phyloP scores from a whole-genome alignment of 2,888 invertebrate species.

The Tachystola acroxantha region DNA sequence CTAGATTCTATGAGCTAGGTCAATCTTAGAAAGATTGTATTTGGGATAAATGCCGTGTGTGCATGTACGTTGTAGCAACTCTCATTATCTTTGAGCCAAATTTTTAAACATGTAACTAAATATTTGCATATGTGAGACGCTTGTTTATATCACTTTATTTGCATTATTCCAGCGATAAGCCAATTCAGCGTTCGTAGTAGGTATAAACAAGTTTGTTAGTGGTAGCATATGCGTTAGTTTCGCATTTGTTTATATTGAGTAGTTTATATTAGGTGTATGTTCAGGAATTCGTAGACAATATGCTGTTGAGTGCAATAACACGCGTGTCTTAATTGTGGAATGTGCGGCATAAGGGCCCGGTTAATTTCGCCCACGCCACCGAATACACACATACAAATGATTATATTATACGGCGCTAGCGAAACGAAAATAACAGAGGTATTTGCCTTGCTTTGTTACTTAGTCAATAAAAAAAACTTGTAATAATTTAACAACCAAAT shows the following conservation, averaged over 20 bases:
- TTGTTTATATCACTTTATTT: background rate
- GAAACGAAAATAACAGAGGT: too few relatives aligned
- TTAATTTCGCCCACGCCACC: background rate
- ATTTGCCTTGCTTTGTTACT: too few relatives aligned
- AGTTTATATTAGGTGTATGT: background rate
- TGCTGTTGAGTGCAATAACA: background rate
- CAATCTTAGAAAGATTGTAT: too few relatives aligned
- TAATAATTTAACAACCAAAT: too few relatives aligned
- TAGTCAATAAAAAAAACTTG: too few relatives aligned
- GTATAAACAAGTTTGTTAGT: background rate
- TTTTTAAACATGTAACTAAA: too few relatives aligned
- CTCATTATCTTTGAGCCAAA: too few relatives aligned
- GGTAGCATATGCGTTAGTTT: background rate
- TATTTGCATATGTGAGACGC: background rate
- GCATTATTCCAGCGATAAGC: background rate
- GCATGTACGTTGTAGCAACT: too few relatives aligned
- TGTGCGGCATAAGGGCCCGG: background rate
- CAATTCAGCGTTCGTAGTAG: background rate
- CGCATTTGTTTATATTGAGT: background rate
- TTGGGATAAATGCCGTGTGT: too few relatives aligned
- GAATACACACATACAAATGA: too few relatives aligned
- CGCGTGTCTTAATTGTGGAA: conserved; percentile 1
- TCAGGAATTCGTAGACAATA: background rate
- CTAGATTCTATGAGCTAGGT: too few relatives aligned
- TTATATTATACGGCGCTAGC: too few relatives aligned